Base-by-base conservation (phyloP, 2,113 vertebrate genomes). In the Oreotrochilus melanogaster region DNA sequence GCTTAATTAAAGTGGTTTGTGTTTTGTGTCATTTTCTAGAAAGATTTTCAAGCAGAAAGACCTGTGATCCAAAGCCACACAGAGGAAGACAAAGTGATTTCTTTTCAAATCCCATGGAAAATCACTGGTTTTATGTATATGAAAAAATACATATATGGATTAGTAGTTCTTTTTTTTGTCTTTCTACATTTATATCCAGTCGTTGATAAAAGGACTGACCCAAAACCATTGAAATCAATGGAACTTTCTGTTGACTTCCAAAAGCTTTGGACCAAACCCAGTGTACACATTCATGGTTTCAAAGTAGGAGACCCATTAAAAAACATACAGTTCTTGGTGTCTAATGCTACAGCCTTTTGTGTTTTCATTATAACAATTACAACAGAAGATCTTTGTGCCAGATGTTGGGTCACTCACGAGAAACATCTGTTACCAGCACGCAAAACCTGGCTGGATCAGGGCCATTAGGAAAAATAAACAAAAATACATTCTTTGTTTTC, bases 401-500 rank as follows among this genome's bases (percentile, higher is more conserved):
- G 95, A 97, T 95, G 95, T 94, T 95, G 89, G 91, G 78, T 96
- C 94, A 93, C 54, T 95, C 94, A 93, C 66, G 0, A 95, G 93
- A 95, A 96, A 95, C 96, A 96, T 96, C 94, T 95, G 95, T 88
- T 97, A 95, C 58, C 84, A 94, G 91, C 93, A 97, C 66, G 74
- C 95, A 94, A 96, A 94, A 97, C 87, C 96, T 95, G 87, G 14
- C 81, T 95, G 89, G 94, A 92, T 89, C 95, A 66, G 78, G 87
- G 94, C 94, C 93, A 97, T 91, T 91, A 97, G 71, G 84, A 95
- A 97, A 95, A 95, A 94, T 70, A 96, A 96, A 95, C 91, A 97
- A 95, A 92, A 95, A 94, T 89, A 89, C 66, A 92, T 90, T 92
- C 78, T 89, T 87, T 96, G 91, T 96, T 95, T 95, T 91, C 4